Conservation (phyloP, 2,797 vertebrate species). For the Yasuhikotakia modesta region DNA sequence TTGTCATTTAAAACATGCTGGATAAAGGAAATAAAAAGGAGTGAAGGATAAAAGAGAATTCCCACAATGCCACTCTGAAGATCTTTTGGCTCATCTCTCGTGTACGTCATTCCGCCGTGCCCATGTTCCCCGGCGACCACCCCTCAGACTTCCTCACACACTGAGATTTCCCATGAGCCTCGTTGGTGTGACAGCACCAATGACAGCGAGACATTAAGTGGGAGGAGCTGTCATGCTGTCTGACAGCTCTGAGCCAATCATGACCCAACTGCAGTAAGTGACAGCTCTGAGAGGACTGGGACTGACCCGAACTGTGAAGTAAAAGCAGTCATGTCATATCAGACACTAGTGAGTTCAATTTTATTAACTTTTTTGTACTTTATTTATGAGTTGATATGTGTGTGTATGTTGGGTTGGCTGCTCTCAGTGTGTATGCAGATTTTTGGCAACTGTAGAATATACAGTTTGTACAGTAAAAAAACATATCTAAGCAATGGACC, state of each 20-base stretch:
- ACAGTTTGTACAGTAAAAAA: too few relatives aligned
- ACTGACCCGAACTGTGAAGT: background rate
- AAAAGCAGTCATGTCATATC: background rate
- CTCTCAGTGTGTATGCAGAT: background rate
- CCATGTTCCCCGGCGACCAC: constrained; percentile 26
- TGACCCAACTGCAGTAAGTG: constrained; percentile 25
- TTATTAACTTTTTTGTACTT: background rate
- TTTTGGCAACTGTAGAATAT: too few relatives aligned
- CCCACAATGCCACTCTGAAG: background rate
- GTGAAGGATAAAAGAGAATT: constrained; percentile 12
- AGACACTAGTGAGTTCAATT: background rate
- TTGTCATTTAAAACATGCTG: constrained; percentile 34
- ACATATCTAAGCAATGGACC: too few relatives aligned
- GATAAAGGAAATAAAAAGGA: background rate
- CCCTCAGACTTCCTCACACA: constrained; percentile 29
- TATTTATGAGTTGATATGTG: background rate
- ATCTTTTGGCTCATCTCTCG: too few relatives aligned
- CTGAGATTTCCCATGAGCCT: constrained; percentile 48
- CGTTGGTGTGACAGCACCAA: constrained; percentile 22
- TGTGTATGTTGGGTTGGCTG: background rate
- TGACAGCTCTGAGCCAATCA: constrained; percentile 54
- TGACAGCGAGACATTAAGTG: background rate
- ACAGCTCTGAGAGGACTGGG: constrained; percentile 4
- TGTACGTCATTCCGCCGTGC: constrained; percentile 9
- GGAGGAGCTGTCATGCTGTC: constrained; percentile 48